A percentile compares a stretch with the other conserved stretches of the same genome.
Evolutionary conservation across 2,888 invertebrate genomes (phyloP).

Genomic region (Anoncus sp.): DNA sequence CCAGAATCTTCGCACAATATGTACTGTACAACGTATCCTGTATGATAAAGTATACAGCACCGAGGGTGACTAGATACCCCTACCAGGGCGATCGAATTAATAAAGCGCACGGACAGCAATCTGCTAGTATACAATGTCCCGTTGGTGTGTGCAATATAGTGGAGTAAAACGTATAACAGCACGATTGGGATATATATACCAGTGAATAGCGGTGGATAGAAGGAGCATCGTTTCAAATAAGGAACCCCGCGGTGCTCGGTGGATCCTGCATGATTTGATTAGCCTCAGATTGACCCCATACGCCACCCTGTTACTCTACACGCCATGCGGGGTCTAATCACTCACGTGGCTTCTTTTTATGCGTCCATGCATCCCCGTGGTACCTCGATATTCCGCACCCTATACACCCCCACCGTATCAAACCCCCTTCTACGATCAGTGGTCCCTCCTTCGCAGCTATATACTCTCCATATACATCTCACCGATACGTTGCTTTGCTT

Average conservation of each 20-base stretch:
- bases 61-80: conserved; percentile 61
- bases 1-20: conserved; percentile 62
- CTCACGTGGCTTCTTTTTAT: conserved; percentile 74
- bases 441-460: conserved; percentile 48
- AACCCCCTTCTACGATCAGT: conserved; percentile 53
- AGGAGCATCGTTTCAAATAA: conserved; percentile 68
- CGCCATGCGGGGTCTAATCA: conserved; percentile 70
- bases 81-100: conserved; percentile 80
- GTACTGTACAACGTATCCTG: neutral
- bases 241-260: conserved; percentile 71
- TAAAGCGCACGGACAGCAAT: conserved; percentile 81
- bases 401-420: conserved; percentile 34
- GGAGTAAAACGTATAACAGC: conserved; percentile 65
- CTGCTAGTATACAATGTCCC: conserved; percentile 72
- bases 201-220: conserved; percentile 62
- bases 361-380: conserved; percentile 57
- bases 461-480: conserved; percentile 56
- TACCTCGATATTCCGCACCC: conserved; percentile 57
- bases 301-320: conserved; percentile 66
- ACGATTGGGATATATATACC: conserved; percentile 66
- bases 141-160: conserved; percentile 55
- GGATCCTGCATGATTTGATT: conserved; percentile 82
- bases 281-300: conserved; percentile 83
- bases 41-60: conserved; percentile 42
- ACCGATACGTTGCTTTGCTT: conserved; percentile 59